phyloP scores from a whole-genome alignment of 2,113 vertebrate genomes.

The Ophiodon elongatus region DNA sequence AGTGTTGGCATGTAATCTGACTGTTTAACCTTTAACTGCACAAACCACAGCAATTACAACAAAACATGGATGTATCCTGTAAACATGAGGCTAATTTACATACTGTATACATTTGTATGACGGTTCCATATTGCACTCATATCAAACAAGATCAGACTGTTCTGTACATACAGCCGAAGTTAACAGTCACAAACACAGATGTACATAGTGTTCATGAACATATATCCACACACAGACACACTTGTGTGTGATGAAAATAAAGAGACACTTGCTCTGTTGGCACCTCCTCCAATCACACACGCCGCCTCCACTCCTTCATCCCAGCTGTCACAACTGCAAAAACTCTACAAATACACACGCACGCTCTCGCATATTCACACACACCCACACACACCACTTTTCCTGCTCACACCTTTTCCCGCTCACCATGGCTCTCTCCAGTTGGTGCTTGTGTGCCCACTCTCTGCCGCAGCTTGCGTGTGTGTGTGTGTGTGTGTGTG shows the following conservation, averaged over 20 bases:
- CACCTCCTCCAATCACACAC: conserved; percentile 83
- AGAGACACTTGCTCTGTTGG: conserved; percentile 84
- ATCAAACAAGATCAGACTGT: conserved; percentile 34
- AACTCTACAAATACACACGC: conserved; percentile 79
- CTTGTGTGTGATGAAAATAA: conserved; percentile 80
- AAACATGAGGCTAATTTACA: conserved; percentile 46
- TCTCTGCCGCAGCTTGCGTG: conserved; percentile 68
- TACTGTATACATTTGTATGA: neutral
- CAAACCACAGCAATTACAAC: neutral
- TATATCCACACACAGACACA: conserved; percentile 60
- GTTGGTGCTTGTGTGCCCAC: conserved; percentile 80
- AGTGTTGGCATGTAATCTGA: neutral
- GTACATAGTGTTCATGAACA: conserved; percentile 55
- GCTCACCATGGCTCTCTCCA: conserved; percentile 75
- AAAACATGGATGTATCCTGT: conserved; percentile 24
- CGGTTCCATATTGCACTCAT: conserved; percentile 30
- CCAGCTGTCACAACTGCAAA: conserved; percentile 86
- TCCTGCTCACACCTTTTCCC: conserved; percentile 81
- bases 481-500: conserved; percentile 44
- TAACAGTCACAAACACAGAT: conserved; percentile 72
- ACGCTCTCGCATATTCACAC: conserved; percentile 77
- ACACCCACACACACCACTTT: conserved; percentile 81
- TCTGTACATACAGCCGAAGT: conserved; percentile 22
- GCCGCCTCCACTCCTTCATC: conserved; percentile 83
- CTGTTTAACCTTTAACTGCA: neutral